A percentile compares a stretch with the other conserved stretches of the same genome.
Evolutionary conservation across 2,888 invertebrate species (phyloP).

Genomic region (Ornithoptera alexandrae): DNA sequence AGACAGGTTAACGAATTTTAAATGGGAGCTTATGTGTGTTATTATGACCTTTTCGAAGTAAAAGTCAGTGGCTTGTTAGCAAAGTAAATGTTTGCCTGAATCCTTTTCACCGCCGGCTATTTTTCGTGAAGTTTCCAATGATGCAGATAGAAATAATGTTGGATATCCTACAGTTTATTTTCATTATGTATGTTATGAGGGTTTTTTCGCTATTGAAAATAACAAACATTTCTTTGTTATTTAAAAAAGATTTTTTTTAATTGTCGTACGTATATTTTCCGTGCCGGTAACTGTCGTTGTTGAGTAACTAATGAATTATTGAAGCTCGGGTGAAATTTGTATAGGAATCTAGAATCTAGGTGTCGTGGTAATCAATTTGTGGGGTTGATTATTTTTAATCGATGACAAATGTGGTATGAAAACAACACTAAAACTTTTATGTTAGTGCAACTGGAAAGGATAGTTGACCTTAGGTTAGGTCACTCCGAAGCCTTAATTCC

Average conservation of each 20-base stretch:
- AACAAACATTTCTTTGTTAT: neutral
- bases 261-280: neutral
- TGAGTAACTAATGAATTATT: neutral
- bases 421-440: too few species aligned
- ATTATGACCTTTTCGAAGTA: conserved; percentile 16
- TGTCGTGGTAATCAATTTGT: too few species aligned
- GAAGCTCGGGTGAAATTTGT: neutral
- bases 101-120: conserved; percentile 26
- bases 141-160: conserved; percentile 6
- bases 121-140: conserved; percentile 26
- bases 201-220: neutral
- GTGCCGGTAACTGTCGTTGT: neutral
- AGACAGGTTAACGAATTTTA: neutral
- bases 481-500: too few species aligned
- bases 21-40: conserved; percentile 14
- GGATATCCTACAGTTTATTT: neutral
- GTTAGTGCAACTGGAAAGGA: too few species aligned
- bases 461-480: too few species aligned
- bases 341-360: too few species aligned
- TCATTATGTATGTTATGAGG: neutral
- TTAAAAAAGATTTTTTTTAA: neutral
- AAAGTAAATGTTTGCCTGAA: conserved; percentile 21
- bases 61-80: conserved; percentile 24
- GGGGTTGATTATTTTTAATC: too few species aligned
- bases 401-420: too few species aligned